Evolutionary conservation across 2,888 invertebrate genomes (phyloP).

Genomic region (Chymomyza amoena): DNA sequence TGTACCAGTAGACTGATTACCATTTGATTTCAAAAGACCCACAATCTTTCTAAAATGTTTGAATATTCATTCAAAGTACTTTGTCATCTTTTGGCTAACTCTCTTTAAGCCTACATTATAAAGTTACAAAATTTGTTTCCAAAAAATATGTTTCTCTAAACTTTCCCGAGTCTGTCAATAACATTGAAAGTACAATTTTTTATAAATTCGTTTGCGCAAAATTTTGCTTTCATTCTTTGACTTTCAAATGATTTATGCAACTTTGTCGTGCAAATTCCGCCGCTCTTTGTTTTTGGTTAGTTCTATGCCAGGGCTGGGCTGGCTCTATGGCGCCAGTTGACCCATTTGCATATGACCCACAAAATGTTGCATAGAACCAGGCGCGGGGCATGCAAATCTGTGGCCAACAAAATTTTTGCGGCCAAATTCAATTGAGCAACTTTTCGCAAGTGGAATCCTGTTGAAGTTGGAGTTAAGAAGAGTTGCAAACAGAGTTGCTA

Average conservation of each 20-base stretch:
- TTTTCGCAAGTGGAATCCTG: slow-evolving; percentile 15
- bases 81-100: no score
- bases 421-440: slow-evolving; percentile 57
- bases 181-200: background rate
- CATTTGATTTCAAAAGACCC: no score
- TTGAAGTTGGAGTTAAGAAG: background rate
- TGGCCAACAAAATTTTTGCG: slow-evolving; percentile 48
- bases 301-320: background rate
- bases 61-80: no score
- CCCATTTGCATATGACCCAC: slow-evolving; percentile 65
- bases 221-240: slow-evolving; percentile 35
- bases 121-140: background rate
- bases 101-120: no score
- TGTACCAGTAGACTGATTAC: no score
- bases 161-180: slow-evolving; percentile 39
- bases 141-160: slow-evolving; percentile 15
- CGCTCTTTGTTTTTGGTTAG: background rate
- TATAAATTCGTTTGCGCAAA: background rate
- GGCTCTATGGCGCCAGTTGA: slow-evolving; percentile 31
- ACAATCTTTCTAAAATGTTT: no score
- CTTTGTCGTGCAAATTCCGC: slow-evolving; percentile 1
- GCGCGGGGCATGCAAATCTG: background rate
- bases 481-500: background rate
- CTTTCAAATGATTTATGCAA: slow-evolving; percentile 51
- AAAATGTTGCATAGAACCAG: slow-evolving; percentile 22